Evolutionary conservation across 2,113 vertebrate species (phyloP).

Genomic region (Triplophysa tibetana): DNA sequence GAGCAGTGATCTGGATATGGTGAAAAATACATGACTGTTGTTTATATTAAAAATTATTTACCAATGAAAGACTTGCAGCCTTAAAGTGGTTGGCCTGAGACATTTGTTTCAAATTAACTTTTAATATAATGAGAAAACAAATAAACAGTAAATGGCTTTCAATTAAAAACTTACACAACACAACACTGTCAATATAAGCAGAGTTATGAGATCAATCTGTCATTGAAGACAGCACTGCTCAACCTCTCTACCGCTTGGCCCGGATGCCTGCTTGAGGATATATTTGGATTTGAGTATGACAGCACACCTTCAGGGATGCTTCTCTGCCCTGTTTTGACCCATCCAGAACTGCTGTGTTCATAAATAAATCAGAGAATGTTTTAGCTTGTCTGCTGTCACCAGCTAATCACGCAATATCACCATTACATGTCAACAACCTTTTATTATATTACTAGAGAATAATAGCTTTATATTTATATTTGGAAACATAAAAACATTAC

Average conservation of each 20-base stretch:
- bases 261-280: conserved; percentile 20
- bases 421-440: not conserved
- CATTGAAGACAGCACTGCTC: not conserved
- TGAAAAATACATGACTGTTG: too few species aligned
- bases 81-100: not conserved
- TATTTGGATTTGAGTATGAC: conserved; percentile 31
- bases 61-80: not conserved
- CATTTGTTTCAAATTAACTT: not conserved
- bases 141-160: too few species aligned
- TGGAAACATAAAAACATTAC: too few species aligned
- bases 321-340: conserved; percentile 4
- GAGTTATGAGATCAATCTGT: conserved; percentile 5
- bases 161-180: too few species aligned
- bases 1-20: too few species aligned
- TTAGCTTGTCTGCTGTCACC: not conserved
- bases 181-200: conserved; percentile 5
- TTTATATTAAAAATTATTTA: not conserved
- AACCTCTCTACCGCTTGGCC: not conserved
- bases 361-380: conserved; percentile 33
- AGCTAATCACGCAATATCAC: too few species aligned
- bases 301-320: conserved; percentile 22
- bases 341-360: not conserved
- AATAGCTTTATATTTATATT: too few species aligned
- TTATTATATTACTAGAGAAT: too few species aligned
- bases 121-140: too few species aligned